phyloP scores from a whole-genome alignment of 2,113 vertebrate genomes.

The Platysternon megacephalum region DNA sequence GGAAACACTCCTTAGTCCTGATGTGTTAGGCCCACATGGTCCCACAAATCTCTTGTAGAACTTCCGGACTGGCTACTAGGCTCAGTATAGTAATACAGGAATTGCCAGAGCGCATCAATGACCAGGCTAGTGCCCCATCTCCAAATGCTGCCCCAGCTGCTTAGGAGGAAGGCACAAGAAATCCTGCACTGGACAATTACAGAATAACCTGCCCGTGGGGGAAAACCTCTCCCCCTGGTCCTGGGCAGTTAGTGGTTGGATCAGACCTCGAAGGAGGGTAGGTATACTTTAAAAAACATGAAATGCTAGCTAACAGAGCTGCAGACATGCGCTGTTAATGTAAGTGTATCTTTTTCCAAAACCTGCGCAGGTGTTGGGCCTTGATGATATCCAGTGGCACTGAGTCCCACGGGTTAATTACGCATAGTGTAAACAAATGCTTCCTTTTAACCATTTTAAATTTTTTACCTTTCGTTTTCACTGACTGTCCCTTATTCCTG shows the following conservation, averaged over 20 bases:
- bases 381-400: rapidly evolving
- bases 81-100: neutral
- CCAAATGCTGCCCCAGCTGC: neutral
- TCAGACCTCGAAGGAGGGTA: rapidly evolving
- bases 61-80: neutral
- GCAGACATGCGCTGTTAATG: rapidly evolving
- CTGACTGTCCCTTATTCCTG: too few relatives aligned
- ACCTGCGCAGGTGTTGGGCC: neutral
- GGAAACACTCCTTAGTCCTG: rapidly evolving
- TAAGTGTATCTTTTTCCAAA: rapidly evolving
- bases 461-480: neutral
- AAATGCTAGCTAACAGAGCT: neutral
- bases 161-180: neutral
- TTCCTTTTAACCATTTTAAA: neutral
- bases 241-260: rapidly evolving
- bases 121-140: neutral
- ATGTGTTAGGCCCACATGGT: rapidly evolving
- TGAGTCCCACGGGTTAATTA: neutral
- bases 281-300: neutral
- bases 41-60: neutral
- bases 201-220: neutral
- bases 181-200: neutral
- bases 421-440: neutral
- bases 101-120: neutral
- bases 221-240: neutral